Percentiles rank a stretch among this genome's conserved stretches.
Evolutionary conservation across 2,797 vertebrate species (phyloP).

Genomic region (Lagodon rhomboides): DNA sequence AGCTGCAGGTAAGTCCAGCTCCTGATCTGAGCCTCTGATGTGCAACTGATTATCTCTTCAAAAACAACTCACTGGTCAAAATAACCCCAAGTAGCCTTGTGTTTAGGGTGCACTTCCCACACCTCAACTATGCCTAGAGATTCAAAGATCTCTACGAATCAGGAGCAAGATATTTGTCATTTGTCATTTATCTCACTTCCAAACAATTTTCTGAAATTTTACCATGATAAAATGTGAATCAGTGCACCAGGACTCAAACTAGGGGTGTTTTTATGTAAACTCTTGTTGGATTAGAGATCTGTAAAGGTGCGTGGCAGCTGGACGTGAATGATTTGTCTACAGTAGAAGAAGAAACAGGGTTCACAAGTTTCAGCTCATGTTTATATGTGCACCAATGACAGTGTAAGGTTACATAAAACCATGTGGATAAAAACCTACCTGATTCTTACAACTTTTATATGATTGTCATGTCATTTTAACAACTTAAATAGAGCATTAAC

Average conservation of each 20-base stretch:
- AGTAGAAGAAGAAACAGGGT: neutral
- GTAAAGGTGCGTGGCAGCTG: neutral
- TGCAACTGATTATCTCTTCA: neutral
- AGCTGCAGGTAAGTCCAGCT: conserved; percentile 75
- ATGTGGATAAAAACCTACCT: neutral
- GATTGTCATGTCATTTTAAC: neutral
- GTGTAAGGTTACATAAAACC: neutral
- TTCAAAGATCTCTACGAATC: neutral
- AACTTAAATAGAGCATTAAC: neutral
- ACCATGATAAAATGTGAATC: no score
- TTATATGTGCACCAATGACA: neutral
- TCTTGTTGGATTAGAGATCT: neutral
- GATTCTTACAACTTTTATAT: neutral
- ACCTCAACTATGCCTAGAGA: neutral
- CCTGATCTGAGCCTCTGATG: neutral
- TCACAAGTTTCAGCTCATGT: neutral
- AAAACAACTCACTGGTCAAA: neutral
- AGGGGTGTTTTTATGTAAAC: no score
- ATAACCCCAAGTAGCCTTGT: no score
- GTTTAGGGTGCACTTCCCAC: neutral
- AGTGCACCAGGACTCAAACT: no score
- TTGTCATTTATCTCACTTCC: no score
- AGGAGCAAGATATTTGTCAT: no score
- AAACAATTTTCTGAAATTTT: no score
- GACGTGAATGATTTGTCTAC: neutral